Base-by-base conservation (phyloP, 1,140 invertebrate genomes). In the Lerema accius region DNA sequence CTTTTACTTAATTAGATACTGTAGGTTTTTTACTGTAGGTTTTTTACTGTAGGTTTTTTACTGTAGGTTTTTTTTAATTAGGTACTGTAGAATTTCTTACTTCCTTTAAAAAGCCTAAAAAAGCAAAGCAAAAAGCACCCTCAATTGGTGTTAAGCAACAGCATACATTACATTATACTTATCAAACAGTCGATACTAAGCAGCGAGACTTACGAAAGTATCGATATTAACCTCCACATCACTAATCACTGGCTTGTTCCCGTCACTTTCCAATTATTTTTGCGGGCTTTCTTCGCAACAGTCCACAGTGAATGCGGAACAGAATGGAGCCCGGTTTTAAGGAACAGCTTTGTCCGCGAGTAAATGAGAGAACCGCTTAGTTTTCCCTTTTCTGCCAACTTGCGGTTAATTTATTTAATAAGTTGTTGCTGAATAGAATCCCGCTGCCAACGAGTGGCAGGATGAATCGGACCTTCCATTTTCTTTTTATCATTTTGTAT, bases 401-500 rank as follows among this genome's bases (percentile, higher is more conserved):
- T 86, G 83, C 80, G 82, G 82, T 86, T 86, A 89, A 86, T 86
- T 86, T 86, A 86, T 84, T 86, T 86, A 88, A 88, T 88, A 86
- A 88, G 85, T 85, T 83, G 77, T 82, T 82, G 67, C 73, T 89
- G 86, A 89, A 89, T 83, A 83, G 85, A 80, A 40, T 73, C 61
- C 64, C 70, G 66, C 60, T 69, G 56, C 62, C 70, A 65, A 69
- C 69, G 70, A 71, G 73, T 58, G 75, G 71, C 59, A 62, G 71
- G 76, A 80, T 87, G 84, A 84, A 87, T 76, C 79, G 76, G 74
- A 77, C 62, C 78, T 86, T 80, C 77, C 68, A 73, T 82, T 80
- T 80, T 76, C 68, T 76, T 78, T 81, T 75, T 73, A 73, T 69
- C 66, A 76, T 69, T 73, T 76, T 75, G 62, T 63, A 67, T 67